Base-by-base conservation (phyloP, 1,140 invertebrate genomes). In the Aradophagus sp. region DNA sequence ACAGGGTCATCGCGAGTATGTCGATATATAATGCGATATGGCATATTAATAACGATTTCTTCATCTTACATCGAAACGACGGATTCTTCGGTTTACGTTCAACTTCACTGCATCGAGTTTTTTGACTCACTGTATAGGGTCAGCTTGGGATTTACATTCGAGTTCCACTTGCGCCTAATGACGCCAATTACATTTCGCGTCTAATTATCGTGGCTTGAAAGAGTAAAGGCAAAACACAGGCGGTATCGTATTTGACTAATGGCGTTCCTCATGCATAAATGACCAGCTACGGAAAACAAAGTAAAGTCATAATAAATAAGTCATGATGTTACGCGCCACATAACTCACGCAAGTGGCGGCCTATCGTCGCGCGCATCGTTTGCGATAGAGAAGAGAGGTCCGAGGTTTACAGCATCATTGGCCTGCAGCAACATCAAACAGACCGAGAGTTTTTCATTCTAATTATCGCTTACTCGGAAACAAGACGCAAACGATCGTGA, bases 381-480 rank as follows among this genome's bases (percentile, higher is more conserved):
- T 42, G 31, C 12, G 20, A 11, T 12, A 6, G 17, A 42, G 59
- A 56, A 61, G 41, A 47, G 34, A 63, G 39, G 44, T 31, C 35
- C 35, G 15, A 39, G 17, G 52, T 68, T 75, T 76, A 74, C 75
- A 72, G 68, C 72, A 73, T 79, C 79, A 74, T 81, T 73, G 74
- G 74, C 11, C 17, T 20, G 52, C 38, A 48, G 41, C 50, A 65
- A 77, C 63, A 84, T 84, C 80, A 82, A 82, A 82, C 78, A 77
- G 78, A 77, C 79, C 80, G 81, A 69, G 80, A 78, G 76, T 79
- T 79, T 82, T 77, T 84, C 77, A 81, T 82, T 80, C 79, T 81
- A 79, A 84, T 82, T 81, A 78, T 73, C 78, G 52, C 41, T 29
- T 56, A 47, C 61, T 36, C 19, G 32, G 63, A 67, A 77, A 80